Conservation (phyloP, 2,888 invertebrate genomes). For the Pristionchus fissidentatus region DNA sequence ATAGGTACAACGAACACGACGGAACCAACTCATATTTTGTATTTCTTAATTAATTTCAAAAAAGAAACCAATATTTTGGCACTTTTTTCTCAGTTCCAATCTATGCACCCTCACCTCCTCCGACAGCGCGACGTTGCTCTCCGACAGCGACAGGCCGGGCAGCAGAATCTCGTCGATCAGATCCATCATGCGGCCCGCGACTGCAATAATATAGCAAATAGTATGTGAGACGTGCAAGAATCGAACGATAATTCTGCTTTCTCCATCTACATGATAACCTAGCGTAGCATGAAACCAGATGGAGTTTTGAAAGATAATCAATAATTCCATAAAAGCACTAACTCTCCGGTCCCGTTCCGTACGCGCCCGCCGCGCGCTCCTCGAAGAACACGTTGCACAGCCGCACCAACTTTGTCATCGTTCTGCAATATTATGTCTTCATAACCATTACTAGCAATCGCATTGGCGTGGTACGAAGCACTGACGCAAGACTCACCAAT, state of each 20-base stretch:
- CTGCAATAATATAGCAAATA: conserved; percentile 52
- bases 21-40: too few species aligned
- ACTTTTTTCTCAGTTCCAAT: too few species aligned
- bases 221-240: too few species aligned
- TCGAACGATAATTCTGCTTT: too few species aligned
- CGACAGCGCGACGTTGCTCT: conserved; percentile 94
- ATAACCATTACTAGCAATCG: too few species aligned
- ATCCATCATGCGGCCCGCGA: conserved; percentile 61
- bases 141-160: conserved; percentile 91
- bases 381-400: conserved; percentile 78
- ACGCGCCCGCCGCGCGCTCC: conserved; percentile 56
- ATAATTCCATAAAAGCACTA: conserved; percentile 21
- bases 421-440: conserved; percentile 81
- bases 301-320: background rate
- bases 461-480: too few species aligned
- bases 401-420: conserved; percentile 86
- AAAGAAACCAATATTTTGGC: too few species aligned
- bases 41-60: too few species aligned
- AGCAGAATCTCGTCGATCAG: conserved; percentile 86
- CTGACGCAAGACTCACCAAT: too few species aligned
- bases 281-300: too few species aligned
- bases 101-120: conserved; percentile 84
- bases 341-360: conserved; percentile 56
- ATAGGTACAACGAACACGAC: too few species aligned
- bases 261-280: too few species aligned